Base-by-base conservation (phyloP, 2,113 vertebrate species). In the Chlamydotis undulata region DNA sequence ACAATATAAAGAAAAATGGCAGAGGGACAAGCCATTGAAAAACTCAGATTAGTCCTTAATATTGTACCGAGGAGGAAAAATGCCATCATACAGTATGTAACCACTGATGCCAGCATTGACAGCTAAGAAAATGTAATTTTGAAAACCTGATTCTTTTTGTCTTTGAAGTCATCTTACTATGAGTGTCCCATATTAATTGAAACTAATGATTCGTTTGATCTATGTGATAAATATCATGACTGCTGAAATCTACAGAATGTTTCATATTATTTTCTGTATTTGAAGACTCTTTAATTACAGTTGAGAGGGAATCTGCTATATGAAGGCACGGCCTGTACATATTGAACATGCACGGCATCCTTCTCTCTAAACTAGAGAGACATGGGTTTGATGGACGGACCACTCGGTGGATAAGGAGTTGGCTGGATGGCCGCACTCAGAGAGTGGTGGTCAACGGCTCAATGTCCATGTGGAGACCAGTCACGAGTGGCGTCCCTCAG, bases 201-300 rank as follows among this genome's bases (percentile, higher is more conserved):
- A 86, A 77, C 29, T 49, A 64, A 55, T 39, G 8, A 65, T n/a
- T 83, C 70, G 12, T 64, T 87, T 93, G 33, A 86, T 47, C 28
- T 68, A 10, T 16, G 9, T 47, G n/a, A 49, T 33, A 75, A 90
- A 63, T 4, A 21, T 56, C 73, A 82, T 11, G 49, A 63, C 31
- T 69, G 29, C 21, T 69, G 35, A 76, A 91, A 87, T 56, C 39
- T 85, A 82, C 37, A 81, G 49, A 47, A 78, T 18, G 3, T 41
- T 59, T 73, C n/a, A 57, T 5, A n/a, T 61, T 56, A 33, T 88
- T 70, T 86, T 49, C 50, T 76, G 6, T 82, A 63, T 85, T 80
- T 84, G 71, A 93, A 35, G 47, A 88, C 52, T 80, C 65, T 91
- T 74, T 86, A 94, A 94, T 81, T 83, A 80, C 23, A 94, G 33